phyloP scores from a whole-genome alignment of 2,888 invertebrate genomes.

The Eledone cirrhosa region DNA sequence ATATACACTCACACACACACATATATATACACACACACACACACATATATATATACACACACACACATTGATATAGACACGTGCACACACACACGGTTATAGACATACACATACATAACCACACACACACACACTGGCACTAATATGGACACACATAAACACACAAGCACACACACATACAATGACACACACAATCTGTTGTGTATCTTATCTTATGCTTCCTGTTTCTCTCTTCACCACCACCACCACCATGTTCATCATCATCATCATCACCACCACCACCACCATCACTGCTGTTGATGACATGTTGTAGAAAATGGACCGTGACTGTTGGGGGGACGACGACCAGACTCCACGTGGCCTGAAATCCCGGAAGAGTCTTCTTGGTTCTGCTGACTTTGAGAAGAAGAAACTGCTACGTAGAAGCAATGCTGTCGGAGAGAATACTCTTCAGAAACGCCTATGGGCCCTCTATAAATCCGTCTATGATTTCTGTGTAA shows the following conservation, averaged over 20 bases:
- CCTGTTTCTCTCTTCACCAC: no score
- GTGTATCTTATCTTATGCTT: no score
- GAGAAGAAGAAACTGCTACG: conserved; percentile 35
- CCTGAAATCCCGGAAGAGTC: conserved; percentile 1
- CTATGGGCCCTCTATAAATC: conserved; percentile 80
- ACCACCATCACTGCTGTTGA: neutral
- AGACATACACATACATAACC: no score
- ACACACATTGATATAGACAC: no score
- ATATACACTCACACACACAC: no score
- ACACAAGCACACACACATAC: no score
- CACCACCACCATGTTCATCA: neutral
- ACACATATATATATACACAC: no score
- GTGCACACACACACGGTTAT: no score
- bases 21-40: no score
- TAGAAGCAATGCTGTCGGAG: conserved; percentile 38
- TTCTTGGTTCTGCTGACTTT: conserved; percentile 14
- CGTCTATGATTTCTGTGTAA: conserved; percentile 66
- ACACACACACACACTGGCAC: no score
- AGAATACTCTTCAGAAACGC: conserved; percentile 71
- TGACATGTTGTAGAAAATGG: conserved; percentile 15
- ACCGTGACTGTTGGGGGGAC: conserved; percentile 26
- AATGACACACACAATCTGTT: no score
- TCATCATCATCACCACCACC: conserved; percentile 9
- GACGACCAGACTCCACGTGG: conserved; percentile 24
- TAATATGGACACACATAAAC: no score